Percentiles rank a stretch among this genome's conserved stretches.
These are phyloP conservation scores for Vipera latastei DNA, from an alignment of 2,797 vertebrate genomes.

Conservation along the genomic window DNA sequence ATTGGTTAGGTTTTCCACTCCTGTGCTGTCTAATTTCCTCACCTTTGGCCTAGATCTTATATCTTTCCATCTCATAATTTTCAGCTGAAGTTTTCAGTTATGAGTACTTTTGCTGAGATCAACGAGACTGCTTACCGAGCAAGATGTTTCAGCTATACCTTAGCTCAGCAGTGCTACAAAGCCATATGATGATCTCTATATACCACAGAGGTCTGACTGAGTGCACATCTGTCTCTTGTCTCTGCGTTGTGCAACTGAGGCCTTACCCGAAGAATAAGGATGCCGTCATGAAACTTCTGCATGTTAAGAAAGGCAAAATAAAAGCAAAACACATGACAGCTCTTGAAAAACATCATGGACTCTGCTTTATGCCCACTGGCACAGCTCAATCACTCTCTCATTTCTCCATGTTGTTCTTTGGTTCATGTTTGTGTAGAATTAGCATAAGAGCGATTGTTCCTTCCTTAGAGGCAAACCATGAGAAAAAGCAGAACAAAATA, in stretches of 20 bases:
- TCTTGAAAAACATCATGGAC: neutral
- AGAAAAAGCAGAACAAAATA: neutral
- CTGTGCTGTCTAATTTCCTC: neutral
- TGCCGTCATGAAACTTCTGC: neutral
- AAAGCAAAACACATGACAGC: neutral
- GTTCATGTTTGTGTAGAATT: neutral
- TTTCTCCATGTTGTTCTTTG: slow-evolving; percentile 6
- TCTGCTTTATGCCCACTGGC: neutral
- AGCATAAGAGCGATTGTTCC: slow-evolving; percentile 15
- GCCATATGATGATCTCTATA: neutral
- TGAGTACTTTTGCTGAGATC: slow-evolving; percentile 3
- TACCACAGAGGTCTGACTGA: slow-evolving; percentile 1
- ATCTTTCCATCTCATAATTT: neutral
- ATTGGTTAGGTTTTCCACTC: neutral
- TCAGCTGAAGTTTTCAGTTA: neutral
- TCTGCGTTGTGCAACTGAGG: neutral
- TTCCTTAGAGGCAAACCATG: slow-evolving; percentile 2
- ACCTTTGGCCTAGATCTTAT: neutral
- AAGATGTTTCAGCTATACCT: slow-evolving; percentile 3
- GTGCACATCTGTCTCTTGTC: slow-evolving; percentile 18
- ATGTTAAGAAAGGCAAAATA: neutral
- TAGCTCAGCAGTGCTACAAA: neutral
- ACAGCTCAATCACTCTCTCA: neutral
- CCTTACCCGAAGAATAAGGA: neutral
- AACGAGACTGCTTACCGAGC: neutral